Base-by-base conservation (phyloP, 2,888 invertebrate species). In the Darwinula stevensoni region DNA sequence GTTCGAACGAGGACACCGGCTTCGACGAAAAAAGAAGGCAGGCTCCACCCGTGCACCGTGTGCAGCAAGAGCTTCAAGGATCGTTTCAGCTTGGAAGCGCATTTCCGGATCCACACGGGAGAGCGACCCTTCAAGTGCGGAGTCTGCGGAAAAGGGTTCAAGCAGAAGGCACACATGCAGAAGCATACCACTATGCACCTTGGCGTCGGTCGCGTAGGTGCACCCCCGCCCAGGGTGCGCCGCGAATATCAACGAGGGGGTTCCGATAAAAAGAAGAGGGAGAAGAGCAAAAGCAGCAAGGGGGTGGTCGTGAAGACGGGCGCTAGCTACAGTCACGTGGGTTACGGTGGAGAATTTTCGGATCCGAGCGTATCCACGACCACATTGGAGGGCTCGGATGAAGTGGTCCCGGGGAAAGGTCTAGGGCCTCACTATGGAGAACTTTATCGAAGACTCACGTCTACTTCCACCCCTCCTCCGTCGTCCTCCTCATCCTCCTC, bases 101-200 rank as follows among this genome's bases (percentile, higher is more conserved):
- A 28, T 13, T 28, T 28, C 28, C 6, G 28, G 13, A 28, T 28
- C 28, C 28, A 28, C 14, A 28, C 28, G 12, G 28, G 28, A n/a
- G 28, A 28, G 28, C 28, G 28, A 6, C 28, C 28, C 6, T 28
- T 28, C 28, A 28, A 28, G 13, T 28, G 28, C 28, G 13, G 14
- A 6, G 14, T 28, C 14, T 28, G 28, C 14, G 28, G 28, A 28
- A 28, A 28, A 28, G 28, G 28, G 6, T 28, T 28, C 28, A 28
- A 28, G 28, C 28, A 28, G 14, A 28, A 28, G 14, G 28, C 28
- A 6, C 28, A 28, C 13, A 28, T 28, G 28, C 28, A 28, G 28
- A 28, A 28, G 28, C 28, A 28, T 28, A 6, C 28, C 12, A 28
- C 28, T 6, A 28, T 28, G 28, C 28, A 28, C 28, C 14, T 28